phyloP scores from a whole-genome alignment of 2,888 invertebrate species.

The Gerris lacustris region DNA sequence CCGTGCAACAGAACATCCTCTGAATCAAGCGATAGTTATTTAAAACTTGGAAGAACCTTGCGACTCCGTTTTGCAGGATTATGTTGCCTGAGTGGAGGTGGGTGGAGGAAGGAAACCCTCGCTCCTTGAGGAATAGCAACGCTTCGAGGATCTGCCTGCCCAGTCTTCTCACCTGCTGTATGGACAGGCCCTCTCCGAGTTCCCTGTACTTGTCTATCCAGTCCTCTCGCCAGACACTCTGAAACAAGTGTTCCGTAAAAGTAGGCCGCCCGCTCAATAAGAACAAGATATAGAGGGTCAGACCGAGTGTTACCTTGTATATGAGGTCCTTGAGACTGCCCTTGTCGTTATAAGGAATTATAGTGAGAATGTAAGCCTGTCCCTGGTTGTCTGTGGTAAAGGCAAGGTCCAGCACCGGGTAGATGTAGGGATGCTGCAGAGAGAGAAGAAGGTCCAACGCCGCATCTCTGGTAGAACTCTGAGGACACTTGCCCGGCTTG shows the following conservation, averaged over 20 bases:
- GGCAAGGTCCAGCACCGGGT: slow-evolving; percentile 76
- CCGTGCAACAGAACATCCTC: no score
- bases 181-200: slow-evolving; percentile 54
- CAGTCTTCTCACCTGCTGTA: slow-evolving; percentile 71
- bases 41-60: slow-evolving; percentile 42
- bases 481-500: slow-evolving; percentile 37
- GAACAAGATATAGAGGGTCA: no score
- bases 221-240: slow-evolving; percentile 70
- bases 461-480: slow-evolving; percentile 52
- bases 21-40: no score
- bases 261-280: no score
- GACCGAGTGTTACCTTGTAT: slow-evolving; percentile 51
- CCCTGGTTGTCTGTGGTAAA: slow-evolving; percentile 42
- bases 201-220: slow-evolving; percentile 63
- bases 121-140: slow-evolving; percentile 68
- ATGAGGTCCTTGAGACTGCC: slow-evolving; percentile 84
- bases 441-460: slow-evolving; percentile 71
- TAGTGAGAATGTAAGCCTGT: slow-evolving; percentile 52
- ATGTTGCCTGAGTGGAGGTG: slow-evolving; percentile 85
- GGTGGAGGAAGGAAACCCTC: slow-evolving; percentile 74
- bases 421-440: slow-evolving; percentile 84
- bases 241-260: slow-evolving; percentile 21
- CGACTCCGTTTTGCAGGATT: slow-evolving; percentile 82
- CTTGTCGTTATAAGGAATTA: slow-evolving; percentile 68
- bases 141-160: slow-evolving; percentile 81